Base-by-base conservation (phyloP, 1,140 invertebrate genomes). In the Paramacrobiotus metropolitanus region DNA sequence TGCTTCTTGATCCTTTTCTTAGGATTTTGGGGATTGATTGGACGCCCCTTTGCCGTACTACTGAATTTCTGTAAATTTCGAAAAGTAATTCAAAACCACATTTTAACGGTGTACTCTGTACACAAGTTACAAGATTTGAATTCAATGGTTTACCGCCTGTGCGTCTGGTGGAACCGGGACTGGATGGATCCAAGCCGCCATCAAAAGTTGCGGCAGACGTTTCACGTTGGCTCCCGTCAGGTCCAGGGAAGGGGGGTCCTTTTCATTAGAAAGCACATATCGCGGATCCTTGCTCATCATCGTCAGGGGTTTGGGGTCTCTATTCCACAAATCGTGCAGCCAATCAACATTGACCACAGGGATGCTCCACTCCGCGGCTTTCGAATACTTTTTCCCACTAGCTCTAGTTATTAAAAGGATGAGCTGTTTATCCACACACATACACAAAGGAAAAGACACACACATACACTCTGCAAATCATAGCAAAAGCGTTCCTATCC, bases 1-100 rank as follows among this genome's bases (percentile, higher is more conserved):
- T 20, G 15, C 28, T 55, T 55, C 48, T 55, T 55, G 15, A 55
- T 55, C 24, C 48, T 15, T 55, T 55, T 55, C 48, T 55, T 55
- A 15, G 48, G 48, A 55, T 55, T 55, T 4, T 24, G 15, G 15
- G 15, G 24, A 24, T 55, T 55, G 48, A 55, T 55, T 15, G 48
- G 4, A 9, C 48, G 15, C 28, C 48, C 48, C 0, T 15, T 15
- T 24, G 15, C 28, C 0, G 48, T 9, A 15, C 15, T 28, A 20
- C 15, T 15, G 15, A 55, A 24, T 55, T 55, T 55, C 48, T 55
- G 48, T 20, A 28, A 55, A 24, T n/a, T n/a, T n/a, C n/a, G n/a
- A n/a, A n/a, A n/a, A n/a, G n/a, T n/a, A n/a, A n/a, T n/a, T n/a
- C n/a, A n/a, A n/a, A n/a, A n/a, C n/a, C n/a, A n/a, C n/a, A n/a